phyloP scores from a whole-genome alignment of 2,797 vertebrate species.

The Alectoris magna region DNA sequence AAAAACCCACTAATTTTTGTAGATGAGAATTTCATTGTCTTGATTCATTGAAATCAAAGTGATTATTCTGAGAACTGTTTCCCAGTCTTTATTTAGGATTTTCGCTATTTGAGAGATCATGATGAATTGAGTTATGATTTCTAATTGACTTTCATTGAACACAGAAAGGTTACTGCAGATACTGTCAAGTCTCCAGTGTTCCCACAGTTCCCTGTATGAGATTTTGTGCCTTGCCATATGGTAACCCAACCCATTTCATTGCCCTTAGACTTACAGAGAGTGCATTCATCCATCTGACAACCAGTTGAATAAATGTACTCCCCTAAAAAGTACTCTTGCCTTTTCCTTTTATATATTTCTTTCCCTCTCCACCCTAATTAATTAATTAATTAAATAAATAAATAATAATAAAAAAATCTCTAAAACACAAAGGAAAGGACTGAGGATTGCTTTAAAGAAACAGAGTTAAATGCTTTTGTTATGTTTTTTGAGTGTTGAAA shows the following conservation, averaged over 20 bases:
- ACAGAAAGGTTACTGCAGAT: constrained; percentile 6
- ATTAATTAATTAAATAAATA: too few relatives aligned
- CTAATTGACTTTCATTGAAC: constrained; percentile 32
- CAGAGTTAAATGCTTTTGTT: neutral
- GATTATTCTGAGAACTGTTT: neutral
- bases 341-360: neutral
- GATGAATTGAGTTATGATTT: neutral
- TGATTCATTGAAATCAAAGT: neutral
- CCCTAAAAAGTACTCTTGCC: neutral
- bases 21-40: constrained; percentile 12
- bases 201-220: constrained; percentile 12
- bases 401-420: neutral
- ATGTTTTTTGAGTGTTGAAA: neutral
- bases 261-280: constrained; percentile 13
- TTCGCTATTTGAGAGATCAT: neutral
- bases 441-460: neutral
- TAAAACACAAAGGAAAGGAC: neutral
- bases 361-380: neutral
- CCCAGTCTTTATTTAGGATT: neutral
- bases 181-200: constrained; percentile 16
- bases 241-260: constrained; percentile 4
- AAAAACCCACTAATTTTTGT: neutral
- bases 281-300: neutral
- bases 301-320: neutral
- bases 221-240: constrained; percentile 17